A percentile compares a stretch with the other conserved stretches of the same genome.
phyloP scores from a whole-genome alignment of 2,797 vertebrate genomes.

The Crenichthys baileyi region DNA sequence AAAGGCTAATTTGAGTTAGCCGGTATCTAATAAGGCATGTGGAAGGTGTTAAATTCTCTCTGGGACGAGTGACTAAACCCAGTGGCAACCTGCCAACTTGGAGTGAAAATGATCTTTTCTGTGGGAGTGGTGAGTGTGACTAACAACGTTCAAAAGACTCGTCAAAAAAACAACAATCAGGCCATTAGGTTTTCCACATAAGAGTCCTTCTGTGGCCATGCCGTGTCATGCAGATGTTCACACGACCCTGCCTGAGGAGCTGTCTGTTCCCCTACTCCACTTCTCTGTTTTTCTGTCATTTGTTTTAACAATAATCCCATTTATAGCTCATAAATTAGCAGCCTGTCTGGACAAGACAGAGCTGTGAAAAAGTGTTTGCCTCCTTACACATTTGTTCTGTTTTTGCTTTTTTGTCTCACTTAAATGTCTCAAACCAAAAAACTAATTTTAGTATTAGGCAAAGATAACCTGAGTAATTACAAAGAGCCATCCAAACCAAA shows the following conservation, averaged over 20 bases:
- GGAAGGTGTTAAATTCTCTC: slow-evolving; percentile 49
- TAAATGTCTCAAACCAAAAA: not conserved
- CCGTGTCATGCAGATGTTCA: slow-evolving; percentile 54
- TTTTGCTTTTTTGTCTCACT: not conserved
- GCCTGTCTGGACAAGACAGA: slow-evolving; percentile 37
- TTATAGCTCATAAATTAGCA: slow-evolving; percentile 32
- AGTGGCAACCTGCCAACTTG: slow-evolving; percentile 33
- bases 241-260: slow-evolving; percentile 32
- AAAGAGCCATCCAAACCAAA: not conserved
- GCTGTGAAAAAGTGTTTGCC: not conserved
- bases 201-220: slow-evolving; percentile 18
- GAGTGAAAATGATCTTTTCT: slow-evolving; percentile 62
- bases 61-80: slow-evolving; percentile 49
- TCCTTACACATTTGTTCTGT: not conserved
- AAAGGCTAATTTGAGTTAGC: slow-evolving; percentile 37
- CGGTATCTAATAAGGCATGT: not conserved
- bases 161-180: slow-evolving; percentile 23
- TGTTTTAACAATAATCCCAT: slow-evolving; percentile 21
- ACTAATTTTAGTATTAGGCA: not conserved
- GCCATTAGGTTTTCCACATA: slow-evolving; percentile 49
- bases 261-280: slow-evolving; percentile 12
- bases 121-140: slow-evolving; percentile 49
- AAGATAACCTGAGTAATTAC: not conserved
- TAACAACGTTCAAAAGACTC: slow-evolving; percentile 28
- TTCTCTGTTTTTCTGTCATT: slow-evolving; percentile 26